Evolutionary conservation across 2,113 vertebrate genomes (phyloP), one percentile per base, ranked within the genome.

Genomic region (Microtus oregoni): DNA sequence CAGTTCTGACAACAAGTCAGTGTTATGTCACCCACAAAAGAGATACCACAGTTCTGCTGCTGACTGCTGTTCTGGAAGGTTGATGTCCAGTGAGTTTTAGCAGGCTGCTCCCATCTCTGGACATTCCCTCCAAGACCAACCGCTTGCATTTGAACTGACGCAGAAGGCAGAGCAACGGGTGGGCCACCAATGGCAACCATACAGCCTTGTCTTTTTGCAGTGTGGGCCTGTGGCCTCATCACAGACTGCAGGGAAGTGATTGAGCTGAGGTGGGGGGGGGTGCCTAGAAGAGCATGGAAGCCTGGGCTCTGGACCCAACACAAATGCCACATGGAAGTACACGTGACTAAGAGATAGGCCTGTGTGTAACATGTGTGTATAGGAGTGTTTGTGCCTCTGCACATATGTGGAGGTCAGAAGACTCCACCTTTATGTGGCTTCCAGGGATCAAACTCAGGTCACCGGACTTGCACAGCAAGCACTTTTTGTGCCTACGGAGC

Each of bases 141-240:
- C 47, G 61, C 41, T 65, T 28, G 2, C 12, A 38, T 86, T 47
- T 55, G 26, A 86, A 89, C 19, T 63, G 85, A 52, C 50, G 0
- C 32, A 81, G 85, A 89, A 75, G 63, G 50, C 55, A 32, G 38
- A 86, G 73, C 13, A 1, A 11, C 52, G 41, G 9, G 52, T 12
- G 17, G 73, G 70, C 35, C 77, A 55, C 91, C 24, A 38, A 32
- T 13, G 6, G 75, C 5, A 61, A 1, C 24, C 82, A 32, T 28
- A 11, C 30, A 10, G 17, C 13, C 32, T 50, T 0, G 0, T 73
- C 63, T 72, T 32, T 70, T 24, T 1, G 7, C 20, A 7, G 28
- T n/a, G 15, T 88, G 13, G 55, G n/a, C 41, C 70, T 78, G 67
- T 8, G 65, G 50, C 55, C 28, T 55, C 30, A 26, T 72, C 50